phyloP scores from a whole-genome alignment of 1,140 invertebrate species.

The Acromyrmex echinatior region DNA sequence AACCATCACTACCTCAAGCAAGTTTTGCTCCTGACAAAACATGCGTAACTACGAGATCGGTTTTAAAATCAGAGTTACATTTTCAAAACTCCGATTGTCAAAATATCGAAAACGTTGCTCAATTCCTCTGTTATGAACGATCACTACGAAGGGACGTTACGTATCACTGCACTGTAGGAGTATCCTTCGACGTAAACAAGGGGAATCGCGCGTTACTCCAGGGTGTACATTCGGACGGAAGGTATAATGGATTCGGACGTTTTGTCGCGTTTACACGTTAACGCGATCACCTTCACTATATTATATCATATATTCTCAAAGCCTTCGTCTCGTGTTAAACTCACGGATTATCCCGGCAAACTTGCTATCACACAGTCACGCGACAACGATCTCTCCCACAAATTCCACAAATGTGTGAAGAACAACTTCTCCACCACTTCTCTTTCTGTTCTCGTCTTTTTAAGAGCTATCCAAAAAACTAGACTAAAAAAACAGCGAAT shows the following conservation, averaged over 20 bases:
- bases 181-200: background rate
- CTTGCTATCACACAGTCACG: background rate
- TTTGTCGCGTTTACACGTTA: background rate
- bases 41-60: background rate
- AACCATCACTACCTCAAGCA: background rate
- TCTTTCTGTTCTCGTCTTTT: conserved; percentile 13
- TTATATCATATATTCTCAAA: too few relatives aligned
- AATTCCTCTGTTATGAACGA: conserved; percentile 18
- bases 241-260: conserved; percentile 23
- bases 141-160: conserved; percentile 35
- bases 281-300: conserved; percentile 33
- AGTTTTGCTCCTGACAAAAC: background rate
- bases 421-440: background rate
- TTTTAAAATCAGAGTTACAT: background rate
- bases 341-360: background rate
- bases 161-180: conserved; percentile 47
- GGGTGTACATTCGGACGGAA: conserved; percentile 62
- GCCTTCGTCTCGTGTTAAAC: too few relatives aligned
- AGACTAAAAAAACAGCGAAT: background rate
- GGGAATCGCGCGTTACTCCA: conserved; percentile 39
- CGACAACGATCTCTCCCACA: conserved; percentile 3
- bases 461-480: background rate
- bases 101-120: background rate
- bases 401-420: background rate
- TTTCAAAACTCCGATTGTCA: background rate